Evolutionary conservation across 2,113 vertebrate species (phyloP), one percentile per base, ranked within the genome.

Genomic region (Eulemur rufifrons): DNA sequence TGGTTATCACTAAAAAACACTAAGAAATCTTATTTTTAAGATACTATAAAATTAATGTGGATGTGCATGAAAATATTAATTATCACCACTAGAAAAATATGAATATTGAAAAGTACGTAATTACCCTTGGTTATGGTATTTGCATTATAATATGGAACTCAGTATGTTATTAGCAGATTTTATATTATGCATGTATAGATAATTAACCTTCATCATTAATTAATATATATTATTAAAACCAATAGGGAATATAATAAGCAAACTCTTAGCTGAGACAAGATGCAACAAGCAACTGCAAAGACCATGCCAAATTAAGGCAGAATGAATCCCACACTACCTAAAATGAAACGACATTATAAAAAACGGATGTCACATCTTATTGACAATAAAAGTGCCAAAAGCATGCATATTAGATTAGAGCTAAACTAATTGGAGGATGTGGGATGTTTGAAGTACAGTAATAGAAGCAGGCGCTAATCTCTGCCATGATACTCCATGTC

Each of bases 381-480:
- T 98, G 98, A 97, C 97, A 98, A 68, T 94, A 95, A 92, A 97
- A 97, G 93, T 81, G 54, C 3, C 98, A 50, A 98, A 98, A 96
- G 93, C 98, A 97, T 98, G 96, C 91, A 98, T 98, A 98, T 98
- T 98, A 97, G 97, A 98, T 98, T 98, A 98, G 92, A 93, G 92
- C n/a, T 83, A 96, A 96, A 87, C 95, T 98, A 98, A 98, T 97
- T 98, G 98, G 85, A 85, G 92, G 39, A 97, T 95, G 95, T 92
- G 96, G 95, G 86, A 96, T 84, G 56, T 93, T 98, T 98, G 96
- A 96, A 96, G 85, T 97, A 91, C 89, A 95, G 97, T 96, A 95
- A 81, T 18, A 92, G 93, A 97, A 98, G 94, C 89, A 96, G 93
- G 96, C n/a, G 0, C 96, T 98, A 98, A 99, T 99, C 98, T 97